Base-by-base conservation (phyloP, 2,888 invertebrate genomes). In the Xylota segnis region DNA sequence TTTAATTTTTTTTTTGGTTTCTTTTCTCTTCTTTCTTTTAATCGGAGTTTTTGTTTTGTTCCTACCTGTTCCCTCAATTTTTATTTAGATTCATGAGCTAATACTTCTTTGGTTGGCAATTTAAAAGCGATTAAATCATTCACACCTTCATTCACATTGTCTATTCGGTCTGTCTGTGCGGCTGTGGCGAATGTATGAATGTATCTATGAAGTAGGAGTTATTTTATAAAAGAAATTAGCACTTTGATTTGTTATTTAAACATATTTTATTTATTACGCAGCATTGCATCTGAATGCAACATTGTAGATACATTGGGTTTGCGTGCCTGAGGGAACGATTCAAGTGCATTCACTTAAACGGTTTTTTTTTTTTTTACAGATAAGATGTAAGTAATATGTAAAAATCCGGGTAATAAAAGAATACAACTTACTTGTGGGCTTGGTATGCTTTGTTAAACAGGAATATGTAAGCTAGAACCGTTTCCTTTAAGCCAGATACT, bases 71-170 rank as follows among this genome's bases (percentile, higher is more conserved):
- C 32, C 29, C 40, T 61, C 47, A 52, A 52, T 47, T 63, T 45
- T 43, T 23, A 23, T 56, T 40, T 34, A 72, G 40, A 61, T 83
- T 54, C 78, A 78, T 54, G 78, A 68, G 72, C 72, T 79, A 63
- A 74, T 78, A 81, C 66, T 59, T 71, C 75, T 45, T 71, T 65
- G 74, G 52, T 5, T 43, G 63, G 81, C 82, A 82, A 71, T 76
- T 76, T 70, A 75, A 65, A 61, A 32, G 29, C 14, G 76, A 76
- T 86, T 82, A 82, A 82, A 76, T 82, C 71, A 86, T 86, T 86
- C 82, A 86, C 84, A 86, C 84, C 75, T 76, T 50, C n/a, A 43
- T 52, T 58, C 63, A 50, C 70, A 76, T 54, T 65, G 45, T 40
- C 6, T 23, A 34, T 27, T n/a, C 56, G 34, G 47, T 27, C 6